Percentiles rank a stretch among this genome's conserved stretches.
Conservation (phyloP, 2,888 invertebrate genomes). For the Mylabris sibirica region DNA sequence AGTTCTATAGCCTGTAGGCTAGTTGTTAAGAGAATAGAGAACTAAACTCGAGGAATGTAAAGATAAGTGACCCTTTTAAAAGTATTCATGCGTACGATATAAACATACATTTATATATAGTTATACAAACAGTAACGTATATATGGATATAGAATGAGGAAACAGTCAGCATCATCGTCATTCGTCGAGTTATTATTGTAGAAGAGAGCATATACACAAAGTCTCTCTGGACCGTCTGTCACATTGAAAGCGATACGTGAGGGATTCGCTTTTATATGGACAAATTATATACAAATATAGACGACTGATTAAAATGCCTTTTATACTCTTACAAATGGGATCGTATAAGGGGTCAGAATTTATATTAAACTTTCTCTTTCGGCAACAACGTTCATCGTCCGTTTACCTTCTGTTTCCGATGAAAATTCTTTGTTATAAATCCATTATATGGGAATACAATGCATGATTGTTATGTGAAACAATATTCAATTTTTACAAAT, state of each 20-base stretch:
- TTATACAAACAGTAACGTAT: conserved; percentile 53
- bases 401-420: not conserved
- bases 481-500: not conserved
- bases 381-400: not conserved
- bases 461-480: not conserved
- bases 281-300: conserved; percentile 64
- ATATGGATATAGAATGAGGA: conserved; percentile 17
- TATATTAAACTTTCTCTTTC: conserved; percentile 35
- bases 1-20: not conserved
- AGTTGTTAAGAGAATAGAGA: conserved; percentile 20
- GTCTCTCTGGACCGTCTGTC: conserved; percentile 55
- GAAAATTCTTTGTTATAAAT: conserved; percentile 1
- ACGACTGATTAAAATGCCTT: conserved; percentile 59
- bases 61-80: conserved; percentile 59
- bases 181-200: not conserved
- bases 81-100: conserved; percentile 59
- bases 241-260: conserved; percentile 59
- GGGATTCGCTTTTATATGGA: conserved; percentile 60
- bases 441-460: not conserved
- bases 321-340: conserved; percentile 36
- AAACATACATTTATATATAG: conserved; percentile 56
- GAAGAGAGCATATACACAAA: conserved; percentile 16
- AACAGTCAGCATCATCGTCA: conserved; percentile 33
- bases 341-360: conserved; percentile 31
- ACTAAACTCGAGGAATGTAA: conserved; percentile 52